Base-by-base conservation (phyloP, 2,888 invertebrate genomes). In the Pollenia amentaria region DNA sequence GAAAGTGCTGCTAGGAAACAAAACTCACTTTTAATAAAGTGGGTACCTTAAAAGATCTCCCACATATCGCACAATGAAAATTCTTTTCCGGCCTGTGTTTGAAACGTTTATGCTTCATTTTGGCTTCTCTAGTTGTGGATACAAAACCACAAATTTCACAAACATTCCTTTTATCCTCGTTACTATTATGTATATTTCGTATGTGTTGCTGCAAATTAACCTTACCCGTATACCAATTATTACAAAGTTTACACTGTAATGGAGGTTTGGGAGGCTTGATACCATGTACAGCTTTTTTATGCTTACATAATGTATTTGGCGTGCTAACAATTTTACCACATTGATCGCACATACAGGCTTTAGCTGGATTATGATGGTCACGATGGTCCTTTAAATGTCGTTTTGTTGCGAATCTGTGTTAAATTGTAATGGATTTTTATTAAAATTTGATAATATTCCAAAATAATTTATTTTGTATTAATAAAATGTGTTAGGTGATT, bases 31-130 rank as follows among this genome's bases (percentile, higher is more conserved):
- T 62, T 16, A 40, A 1, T 8, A 57, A 57, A 29, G 38, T 29
- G 8, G 38, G n/a, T 2, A 60, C 3, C 9, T 7, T 64, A 44
- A 16, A 64, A 44, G 11, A 7, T 64, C 16, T 84, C 38, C 84
- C 77, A 40, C 89, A 89, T 42, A 89, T 29, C 9, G 67, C 55
- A 65, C 89, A 89, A 44, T 89, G 83, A 48, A 87, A 77, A 1
- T 60, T 76, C 12, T 88, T 85, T 60, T 79, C 88, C 11, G 21
- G 14, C 18, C 40, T 86, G 64, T 89, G 89, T 80, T 87, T 89
- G 55, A 67, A 87, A 12, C 76, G 76, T 48, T 84, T 80, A 72
- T 87, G 87, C 11, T 80, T 84, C 60, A 73, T 48, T 69, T 84
- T 84, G 0, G 64, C 87, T 70, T 46, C 67, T 18, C 77, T 60